These are phyloP conservation scores for Nymphalis polychloros DNA, from an alignment of 2,888 invertebrate species.

Conservation along the genomic window DNA sequence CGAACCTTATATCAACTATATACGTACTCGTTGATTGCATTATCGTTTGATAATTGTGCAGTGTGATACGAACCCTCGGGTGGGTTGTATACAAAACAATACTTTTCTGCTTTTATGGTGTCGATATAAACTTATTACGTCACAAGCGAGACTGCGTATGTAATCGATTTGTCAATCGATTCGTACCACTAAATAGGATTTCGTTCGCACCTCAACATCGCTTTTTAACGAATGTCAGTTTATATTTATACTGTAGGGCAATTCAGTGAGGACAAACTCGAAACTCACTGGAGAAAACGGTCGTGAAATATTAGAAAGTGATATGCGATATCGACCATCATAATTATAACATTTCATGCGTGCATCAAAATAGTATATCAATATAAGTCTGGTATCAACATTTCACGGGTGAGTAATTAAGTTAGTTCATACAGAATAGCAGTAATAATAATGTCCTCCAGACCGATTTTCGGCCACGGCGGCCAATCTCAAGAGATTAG, in stretches of 20 bases:
- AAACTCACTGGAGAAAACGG: too few species aligned
- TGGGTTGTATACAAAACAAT: slow-evolving; percentile 32
- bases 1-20: background rate
- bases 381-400: too few species aligned
- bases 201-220: slow-evolving; percentile 4
- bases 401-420: too few species aligned
- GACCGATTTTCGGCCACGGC: too few species aligned
- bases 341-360: too few species aligned
- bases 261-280: too few species aligned
- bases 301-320: too few species aligned
- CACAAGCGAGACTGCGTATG: slow-evolving; percentile 35
- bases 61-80: slow-evolving; percentile 2
- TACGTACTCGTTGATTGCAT: background rate
- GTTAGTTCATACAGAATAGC: too few species aligned
- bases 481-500: too few species aligned
- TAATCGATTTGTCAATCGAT: slow-evolving; percentile 42
- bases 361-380: too few species aligned
- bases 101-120: slow-evolving; percentile 36
- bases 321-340: too few species aligned
- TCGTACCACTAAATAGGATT: slow-evolving; percentile 32
- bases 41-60: background rate
- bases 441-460: too few species aligned
- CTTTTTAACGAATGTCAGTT: background rate
- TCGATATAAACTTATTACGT: slow-evolving; percentile 40
- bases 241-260: background rate